These are phyloP conservation scores for Toxotes jaculatrix DNA, from an alignment of 2,113 vertebrate genomes.

Conservation along the genomic window DNA sequence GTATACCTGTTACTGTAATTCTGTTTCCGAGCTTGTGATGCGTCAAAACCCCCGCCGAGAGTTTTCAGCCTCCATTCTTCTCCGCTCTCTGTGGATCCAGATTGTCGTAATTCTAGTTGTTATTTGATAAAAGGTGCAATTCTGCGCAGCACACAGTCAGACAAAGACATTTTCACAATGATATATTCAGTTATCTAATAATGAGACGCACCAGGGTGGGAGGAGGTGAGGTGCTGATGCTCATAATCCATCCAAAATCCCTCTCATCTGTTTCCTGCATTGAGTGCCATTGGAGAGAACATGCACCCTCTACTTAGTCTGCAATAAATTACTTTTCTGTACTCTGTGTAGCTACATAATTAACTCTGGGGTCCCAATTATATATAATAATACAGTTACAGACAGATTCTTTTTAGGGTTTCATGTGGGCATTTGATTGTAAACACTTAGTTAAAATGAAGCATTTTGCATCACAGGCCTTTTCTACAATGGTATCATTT, in stretches of 20 bases:
- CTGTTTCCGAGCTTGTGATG: neutral
- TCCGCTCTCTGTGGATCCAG: slow-evolving; percentile 10
- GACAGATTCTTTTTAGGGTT: neutral
- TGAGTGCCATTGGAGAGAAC: slow-evolving; percentile 41
- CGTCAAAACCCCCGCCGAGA: neutral
- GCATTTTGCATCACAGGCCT: neutral
- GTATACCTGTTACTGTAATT: neutral
- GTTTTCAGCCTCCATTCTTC: neutral
- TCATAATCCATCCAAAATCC: slow-evolving; percentile 58
- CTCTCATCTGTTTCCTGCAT: slow-evolving; percentile 52
- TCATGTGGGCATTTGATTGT: neutral
- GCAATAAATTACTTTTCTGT: slow-evolving; percentile 50
- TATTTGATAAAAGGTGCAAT: slow-evolving; percentile 48
- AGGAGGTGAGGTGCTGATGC: slow-evolving; percentile 22
- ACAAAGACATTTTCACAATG: slow-evolving; percentile 53
- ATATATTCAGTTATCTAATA: slow-evolving; percentile 58
- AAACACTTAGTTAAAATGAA: slow-evolving; percentile 5
- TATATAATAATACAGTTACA: slow-evolving; percentile 19
- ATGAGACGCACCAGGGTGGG: slow-evolving; percentile 23
- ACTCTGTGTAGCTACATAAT: slow-evolving; percentile 24
- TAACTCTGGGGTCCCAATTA: slow-evolving; percentile 15
- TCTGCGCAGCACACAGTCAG: slow-evolving; percentile 20
- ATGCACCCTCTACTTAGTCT: slow-evolving; percentile 6
- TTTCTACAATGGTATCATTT: neutral
- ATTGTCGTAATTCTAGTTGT: slow-evolving; percentile 24